phyloP scores from a whole-genome alignment of 2,888 invertebrate genomes.

The Pocota personata region DNA sequence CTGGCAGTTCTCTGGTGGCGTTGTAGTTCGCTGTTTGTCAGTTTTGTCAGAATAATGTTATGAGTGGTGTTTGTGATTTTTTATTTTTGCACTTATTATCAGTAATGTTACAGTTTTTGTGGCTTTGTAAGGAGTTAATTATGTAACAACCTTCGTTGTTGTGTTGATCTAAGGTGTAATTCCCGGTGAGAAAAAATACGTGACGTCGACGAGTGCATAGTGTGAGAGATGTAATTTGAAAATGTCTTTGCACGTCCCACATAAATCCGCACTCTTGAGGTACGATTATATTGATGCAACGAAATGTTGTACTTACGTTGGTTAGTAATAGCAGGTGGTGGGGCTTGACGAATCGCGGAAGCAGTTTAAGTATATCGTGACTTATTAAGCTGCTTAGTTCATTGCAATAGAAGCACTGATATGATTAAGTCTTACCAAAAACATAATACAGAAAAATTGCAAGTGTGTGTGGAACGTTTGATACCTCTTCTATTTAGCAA shows the following conservation, averaged over 20 bases:
- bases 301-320: no score
- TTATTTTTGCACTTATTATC: not conserved
- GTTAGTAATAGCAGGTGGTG: no score
- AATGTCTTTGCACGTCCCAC: not conserved
- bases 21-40: slow-evolving; percentile 1
- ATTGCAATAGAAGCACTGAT: no score
- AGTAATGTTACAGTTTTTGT: not conserved
- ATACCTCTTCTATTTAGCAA: no score
- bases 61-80: not conserved
- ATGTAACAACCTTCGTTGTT: not conserved
- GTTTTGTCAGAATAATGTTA: slow-evolving; percentile 14
- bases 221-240: not conserved
- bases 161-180: not conserved
- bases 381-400: no score
- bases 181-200: not conserved
- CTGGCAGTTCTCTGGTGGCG: not conserved
- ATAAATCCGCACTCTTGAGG: not conserved
- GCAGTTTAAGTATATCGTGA: no score
- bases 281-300: no score
- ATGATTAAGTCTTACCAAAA: no score
- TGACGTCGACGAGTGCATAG: not conserved
- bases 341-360: no score
- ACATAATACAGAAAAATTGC: no score
- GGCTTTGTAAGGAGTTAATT: not conserved
- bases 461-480: no score